Base-by-base conservation (phyloP, 2,888 invertebrate species). In the Germaria angustata region DNA sequence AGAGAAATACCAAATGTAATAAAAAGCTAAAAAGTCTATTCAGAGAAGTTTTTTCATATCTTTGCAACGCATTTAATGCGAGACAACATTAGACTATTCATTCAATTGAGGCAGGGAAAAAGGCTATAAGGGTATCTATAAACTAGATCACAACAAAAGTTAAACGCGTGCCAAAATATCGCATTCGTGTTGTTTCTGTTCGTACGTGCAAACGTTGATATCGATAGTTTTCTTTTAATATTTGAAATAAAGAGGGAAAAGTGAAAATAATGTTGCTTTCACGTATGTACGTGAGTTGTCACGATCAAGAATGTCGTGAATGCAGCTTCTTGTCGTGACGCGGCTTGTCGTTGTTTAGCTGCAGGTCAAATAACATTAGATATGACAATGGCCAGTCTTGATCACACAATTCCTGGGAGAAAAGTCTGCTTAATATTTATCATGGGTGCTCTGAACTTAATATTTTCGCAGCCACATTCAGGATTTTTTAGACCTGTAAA, bases 131-230 rank as follows among this genome's bases (percentile, higher is more conserved):
- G 82, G 73, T 85, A 85, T 84, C 85, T 63, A 8, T 46, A 55
- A 65, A 72, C 55, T 36, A 72, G 78, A 85, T 85, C 84, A 81
- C 68, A 63, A 82, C 75, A 78, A 82, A 82, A 82, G 66, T 75
- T 73, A 59, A 80, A 78, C 84, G 84, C 84, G 84, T 84, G 84
- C 84, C 84, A 84, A 82, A 73, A 75, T 79, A 75, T 75, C 68
- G 72, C 41, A 68, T 73, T 80, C 72, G 79, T 80, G 79, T 69
- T 80, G 79, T 69, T 41, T 6, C 44, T 41, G 53, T 39, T 63
- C 39, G 41, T 41, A 34, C 4, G 15, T 39, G 61, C 77, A 80
- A 49, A 63, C 13, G 59, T 71, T 55, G 17, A 22, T 44, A 55
- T 73, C 8, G 46, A 53, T 20, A 17, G 28, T 15, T 41, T 55